Conservation (phyloP, 1,140 invertebrate species). For the Heliconius himera region DNA sequence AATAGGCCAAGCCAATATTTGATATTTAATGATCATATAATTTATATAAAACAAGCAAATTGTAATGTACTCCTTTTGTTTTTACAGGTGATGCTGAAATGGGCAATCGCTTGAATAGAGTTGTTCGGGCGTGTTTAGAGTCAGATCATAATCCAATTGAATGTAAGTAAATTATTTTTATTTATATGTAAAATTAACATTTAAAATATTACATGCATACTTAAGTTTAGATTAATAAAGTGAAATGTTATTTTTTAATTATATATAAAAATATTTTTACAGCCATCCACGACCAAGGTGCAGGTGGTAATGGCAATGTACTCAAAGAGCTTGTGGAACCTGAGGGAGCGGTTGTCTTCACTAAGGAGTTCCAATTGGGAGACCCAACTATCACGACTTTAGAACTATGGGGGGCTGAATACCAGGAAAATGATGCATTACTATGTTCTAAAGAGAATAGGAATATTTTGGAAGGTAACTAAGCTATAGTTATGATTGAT, state of each 20-base stretch:
- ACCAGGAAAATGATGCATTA: constrained; percentile 97
- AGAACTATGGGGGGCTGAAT: constrained; percentile 99
- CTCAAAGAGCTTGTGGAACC: constrained; percentile 98
- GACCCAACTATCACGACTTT: constrained; percentile 96
- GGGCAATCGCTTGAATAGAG: constrained; percentile 98
- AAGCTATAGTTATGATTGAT: neutral
- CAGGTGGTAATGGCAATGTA: constrained; percentile 99
- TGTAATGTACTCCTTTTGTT: neutral
- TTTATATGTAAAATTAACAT: neutral
- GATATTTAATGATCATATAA: too few species aligned
- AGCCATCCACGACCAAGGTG: constrained; percentile 96
- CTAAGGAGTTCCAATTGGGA: constrained; percentile 93
- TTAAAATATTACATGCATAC: too few species aligned
- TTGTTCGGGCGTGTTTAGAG: constrained; percentile 96
- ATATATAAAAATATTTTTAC: too few species aligned
- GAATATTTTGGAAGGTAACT: constrained; percentile 82
- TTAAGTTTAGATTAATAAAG: too few species aligned
- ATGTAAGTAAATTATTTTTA: constrained; percentile 78
- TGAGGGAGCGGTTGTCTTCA: constrained; percentile 94
- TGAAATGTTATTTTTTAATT: too few species aligned
- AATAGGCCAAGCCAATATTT: too few species aligned
- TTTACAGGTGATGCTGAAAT: constrained; percentile 95
- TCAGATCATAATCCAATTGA: constrained; percentile 93
- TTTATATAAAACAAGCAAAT: too few species aligned
- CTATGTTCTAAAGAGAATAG: constrained; percentile 87